Percentiles rank a stretch among this genome's conserved stretches.
Conservation (phyloP, 2,113 vertebrate genomes). For the Osmerus mordax region DNA sequence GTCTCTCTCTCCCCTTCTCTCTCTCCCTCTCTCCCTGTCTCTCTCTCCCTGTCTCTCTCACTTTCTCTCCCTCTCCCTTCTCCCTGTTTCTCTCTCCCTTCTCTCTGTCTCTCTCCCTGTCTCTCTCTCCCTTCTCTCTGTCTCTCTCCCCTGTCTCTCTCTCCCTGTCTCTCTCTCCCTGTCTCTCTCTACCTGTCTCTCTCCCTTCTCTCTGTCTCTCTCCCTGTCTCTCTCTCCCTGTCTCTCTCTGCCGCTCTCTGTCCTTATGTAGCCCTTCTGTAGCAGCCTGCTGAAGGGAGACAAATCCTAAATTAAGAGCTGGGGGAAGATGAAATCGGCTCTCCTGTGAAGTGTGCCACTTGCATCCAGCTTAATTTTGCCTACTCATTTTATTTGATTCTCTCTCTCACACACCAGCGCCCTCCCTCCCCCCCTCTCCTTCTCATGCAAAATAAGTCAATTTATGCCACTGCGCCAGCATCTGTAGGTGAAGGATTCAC, state of each 20-base stretch:
- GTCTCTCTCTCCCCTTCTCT: conserved; percentile 34
- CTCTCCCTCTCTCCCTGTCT: not conserved
- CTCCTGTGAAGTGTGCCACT: conserved; percentile 75
- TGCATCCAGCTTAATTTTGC: conserved; percentile 72
- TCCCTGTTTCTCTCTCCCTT: not conserved
- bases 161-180: conserved; percentile 39
- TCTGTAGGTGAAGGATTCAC: conserved; percentile 63
- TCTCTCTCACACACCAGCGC: conserved; percentile 46
- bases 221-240: conserved; percentile 27
- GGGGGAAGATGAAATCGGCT: conserved; percentile 70
- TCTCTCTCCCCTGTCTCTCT: conserved; percentile 1
- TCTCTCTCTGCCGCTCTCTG: conserved; percentile 52
- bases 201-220: no score
- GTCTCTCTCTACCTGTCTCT: not conserved
- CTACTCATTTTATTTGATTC: conserved; percentile 72
- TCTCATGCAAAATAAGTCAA: conserved; percentile 65
- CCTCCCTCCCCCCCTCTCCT: conserved; percentile 43
- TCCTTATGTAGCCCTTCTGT: conserved; percentile 54
- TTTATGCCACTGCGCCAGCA: conserved; percentile 64
- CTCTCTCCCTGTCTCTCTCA: not conserved
- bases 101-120: conserved; percentile 29
- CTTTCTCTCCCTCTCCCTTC: conserved; percentile 23
- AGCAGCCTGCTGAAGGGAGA: conserved; percentile 59
- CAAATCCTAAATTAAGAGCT: conserved; percentile 71
- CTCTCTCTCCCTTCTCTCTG: conserved; percentile 11